phyloP scores from a whole-genome alignment of 2,797 vertebrate genomes.

The Novumbra hubbsi region DNA sequence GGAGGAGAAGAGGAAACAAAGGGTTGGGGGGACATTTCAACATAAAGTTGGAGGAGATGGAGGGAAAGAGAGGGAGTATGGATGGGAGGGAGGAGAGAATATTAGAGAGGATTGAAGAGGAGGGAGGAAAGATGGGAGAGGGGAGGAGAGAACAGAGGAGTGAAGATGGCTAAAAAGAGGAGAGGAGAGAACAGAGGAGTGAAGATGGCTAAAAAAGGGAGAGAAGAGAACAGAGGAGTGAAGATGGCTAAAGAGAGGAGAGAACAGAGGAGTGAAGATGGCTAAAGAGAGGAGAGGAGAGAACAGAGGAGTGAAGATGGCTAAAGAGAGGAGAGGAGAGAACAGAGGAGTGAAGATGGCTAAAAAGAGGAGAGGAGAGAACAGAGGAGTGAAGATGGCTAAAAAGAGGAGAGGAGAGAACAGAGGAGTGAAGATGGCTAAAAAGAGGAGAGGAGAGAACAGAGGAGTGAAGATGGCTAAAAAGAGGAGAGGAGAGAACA shows the following conservation, averaged over 20 bases:
- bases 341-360: no score
- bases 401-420: slow-evolving; percentile 2
- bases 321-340: not conserved
- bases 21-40: not conserved
- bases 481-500: not conserved
- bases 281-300: not conserved
- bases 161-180: not conserved
- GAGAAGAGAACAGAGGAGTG: no score
- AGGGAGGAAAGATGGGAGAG: not conserved
- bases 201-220: not conserved
- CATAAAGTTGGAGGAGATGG: slow-evolving; percentile 10
- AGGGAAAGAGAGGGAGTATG: slow-evolving; percentile 5
- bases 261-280: no score
- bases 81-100: not conserved
- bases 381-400: not conserved
- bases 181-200: not conserved
- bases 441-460: not conserved
- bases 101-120: not conserved
- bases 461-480: not conserved
- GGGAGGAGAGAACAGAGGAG: not conserved
- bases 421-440: not conserved
- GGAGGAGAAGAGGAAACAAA: not conserved
- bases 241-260: no score
- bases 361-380: not conserved
- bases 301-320: slow-evolving; percentile 14